A percentile compares a stretch with the other conserved stretches of the same genome.
phyloP scores from a whole-genome alignment of 2,888 invertebrate species.

The Lepidochrysops patricia region DNA sequence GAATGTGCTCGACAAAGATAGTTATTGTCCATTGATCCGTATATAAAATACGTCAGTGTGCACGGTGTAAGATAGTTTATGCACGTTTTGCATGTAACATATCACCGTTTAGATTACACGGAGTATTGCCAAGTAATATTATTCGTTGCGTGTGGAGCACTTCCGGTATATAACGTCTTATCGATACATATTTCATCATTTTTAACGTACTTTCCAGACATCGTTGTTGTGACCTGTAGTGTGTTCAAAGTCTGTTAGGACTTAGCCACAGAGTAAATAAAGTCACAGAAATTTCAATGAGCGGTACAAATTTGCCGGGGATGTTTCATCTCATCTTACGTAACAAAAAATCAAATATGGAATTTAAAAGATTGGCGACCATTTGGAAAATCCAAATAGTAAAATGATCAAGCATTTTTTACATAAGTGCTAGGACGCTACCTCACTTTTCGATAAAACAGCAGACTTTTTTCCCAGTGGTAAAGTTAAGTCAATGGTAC shows the following conservation, averaged over 20 bases:
- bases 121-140: conserved; percentile 8
- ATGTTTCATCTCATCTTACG: too few relatives aligned
- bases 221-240: background rate
- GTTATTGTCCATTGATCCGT: background rate
- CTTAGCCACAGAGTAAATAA: too few relatives aligned
- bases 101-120: conserved; percentile 8
- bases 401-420: too few relatives aligned
- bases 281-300: too few relatives aligned
- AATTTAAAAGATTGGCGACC: too few relatives aligned
- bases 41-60: background rate
- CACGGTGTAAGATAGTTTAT: background rate
- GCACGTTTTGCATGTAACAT: conserved; percentile 10
- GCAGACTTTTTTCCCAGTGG: too few relatives aligned
- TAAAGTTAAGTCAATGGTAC: too few relatives aligned
- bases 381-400: too few relatives aligned
- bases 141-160: conserved; percentile 10
- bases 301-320: too few relatives aligned
- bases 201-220: conserved; percentile 1
- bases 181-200: conserved; percentile 1
- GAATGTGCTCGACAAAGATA: background rate
- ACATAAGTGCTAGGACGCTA: too few relatives aligned
- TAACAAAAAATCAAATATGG: too few relatives aligned
- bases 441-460: too few relatives aligned
- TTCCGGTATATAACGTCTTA: conserved; percentile 8
- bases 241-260: background rate